Conservation (phyloP, 2,888 invertebrate species). For the Diadegma fenestrale region DNA sequence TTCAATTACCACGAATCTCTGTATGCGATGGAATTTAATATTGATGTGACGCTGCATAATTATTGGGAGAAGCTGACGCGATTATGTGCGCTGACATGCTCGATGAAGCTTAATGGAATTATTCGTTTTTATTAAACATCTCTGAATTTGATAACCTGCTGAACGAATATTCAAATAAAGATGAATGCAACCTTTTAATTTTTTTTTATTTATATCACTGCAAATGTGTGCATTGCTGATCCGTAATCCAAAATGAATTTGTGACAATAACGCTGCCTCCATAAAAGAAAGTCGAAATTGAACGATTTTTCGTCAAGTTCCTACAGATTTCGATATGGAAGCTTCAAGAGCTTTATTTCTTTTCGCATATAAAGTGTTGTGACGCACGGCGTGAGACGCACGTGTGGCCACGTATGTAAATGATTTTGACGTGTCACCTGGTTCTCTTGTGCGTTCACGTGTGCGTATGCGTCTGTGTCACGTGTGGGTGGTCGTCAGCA, state of each 20-base stretch:
- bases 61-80: background rate
- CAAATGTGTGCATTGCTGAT: background rate
- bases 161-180: background rate
- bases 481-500: conserved; percentile 30
- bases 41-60: background rate
- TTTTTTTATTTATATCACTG: background rate
- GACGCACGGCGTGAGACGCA: conserved; percentile 56
- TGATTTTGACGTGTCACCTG: conserved; percentile 48
- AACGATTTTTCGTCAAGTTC: conserved; percentile 4
- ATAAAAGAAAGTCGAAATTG: conserved; percentile 6
- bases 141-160: background rate
- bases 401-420: conserved; percentile 63
- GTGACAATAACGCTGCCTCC: background rate
- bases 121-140: background rate
- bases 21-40: background rate
- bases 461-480: conserved; percentile 3
- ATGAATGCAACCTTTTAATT: background rate
- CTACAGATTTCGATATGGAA: conserved; percentile 19
- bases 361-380: conserved; percentile 21
- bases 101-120: background rate
- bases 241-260: background rate
- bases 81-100: background rate
- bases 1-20: background rate
- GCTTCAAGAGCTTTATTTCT: conserved; percentile 37
- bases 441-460: conserved; percentile 1